A percentile compares a stretch with the other conserved stretches of the same genome.
These are phyloP conservation scores for Bombyx mandarina DNA, from an alignment of 1,140 invertebrate genomes.

Conservation along the genomic window DNA sequence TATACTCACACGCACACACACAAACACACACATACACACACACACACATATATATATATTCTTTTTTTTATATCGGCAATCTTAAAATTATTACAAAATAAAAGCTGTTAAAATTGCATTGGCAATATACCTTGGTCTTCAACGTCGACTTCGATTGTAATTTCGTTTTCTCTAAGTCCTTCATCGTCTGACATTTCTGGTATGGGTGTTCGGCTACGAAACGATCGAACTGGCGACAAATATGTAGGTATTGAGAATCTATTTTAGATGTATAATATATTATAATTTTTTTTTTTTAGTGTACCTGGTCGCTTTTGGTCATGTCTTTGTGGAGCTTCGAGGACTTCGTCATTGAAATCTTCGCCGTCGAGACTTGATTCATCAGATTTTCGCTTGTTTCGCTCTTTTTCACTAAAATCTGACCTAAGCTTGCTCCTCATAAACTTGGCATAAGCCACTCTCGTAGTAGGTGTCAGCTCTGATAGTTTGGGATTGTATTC, in stretches of 20 bases:
- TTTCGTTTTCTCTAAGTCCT: constrained; percentile 40
- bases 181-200: constrained; percentile 64
- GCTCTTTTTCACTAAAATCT: constrained; percentile 65
- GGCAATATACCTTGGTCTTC: constrained; percentile 48
- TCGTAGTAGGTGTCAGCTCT: constrained; percentile 79
- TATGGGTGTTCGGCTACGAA: constrained; percentile 63
- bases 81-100: neutral
- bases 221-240: constrained; percentile 30
- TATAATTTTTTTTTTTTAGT: too few species aligned
- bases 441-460: constrained; percentile 89
- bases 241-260: neutral
- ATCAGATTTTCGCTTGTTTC: constrained; percentile 20
- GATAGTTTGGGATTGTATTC: constrained; percentile 87
- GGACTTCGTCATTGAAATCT: neutral
- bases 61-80: neutral
- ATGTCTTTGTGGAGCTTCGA: neutral
- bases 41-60: neutral
- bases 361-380: constrained; percentile 45
- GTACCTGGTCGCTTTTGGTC: constrained; percentile 2
- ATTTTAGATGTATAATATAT: neutral
- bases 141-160: constrained; percentile 59
- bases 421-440: constrained; percentile 79
- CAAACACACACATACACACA: too few species aligned
- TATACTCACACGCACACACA: too few species aligned
- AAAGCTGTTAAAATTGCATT: neutral